Base-by-base conservation (phyloP, 2,888 invertebrate species). In the Cerastoderma edule region DNA sequence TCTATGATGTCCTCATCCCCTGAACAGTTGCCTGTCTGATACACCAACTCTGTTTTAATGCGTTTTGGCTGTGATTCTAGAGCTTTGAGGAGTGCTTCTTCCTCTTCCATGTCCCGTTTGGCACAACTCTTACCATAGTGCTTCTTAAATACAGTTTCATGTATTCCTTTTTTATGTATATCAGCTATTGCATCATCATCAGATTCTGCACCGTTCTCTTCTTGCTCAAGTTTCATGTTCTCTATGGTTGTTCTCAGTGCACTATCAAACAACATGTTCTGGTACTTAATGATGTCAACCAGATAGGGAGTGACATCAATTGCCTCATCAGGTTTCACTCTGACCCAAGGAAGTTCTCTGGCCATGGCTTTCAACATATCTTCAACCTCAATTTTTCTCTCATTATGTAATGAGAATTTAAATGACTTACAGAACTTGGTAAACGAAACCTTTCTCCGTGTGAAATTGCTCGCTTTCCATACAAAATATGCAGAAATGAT, bases 301-400 rank as follows among this genome's bases (percentile, higher is more conserved):
- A 75, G 22, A 35, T 75, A 46, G 16, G 53, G 24, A 35, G 54
- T 48, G 22, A 71, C 63, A 30, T 56, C 35, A 56, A 63, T 39
- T n/a, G 32, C n/a, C 2, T 48, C n/a, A 27, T 57, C 46, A 10
- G 32, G 57, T n/a, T 44, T 53, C 3, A 30, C 71, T 53, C 50
- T 70, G 5, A 75, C 27, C 75, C 75, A 75, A 13, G 75, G 75
- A 44, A 75, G 22, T 48, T 75, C 75, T 64, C 64, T 64, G 6
- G 67, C 71, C 67, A 75, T 48, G 16, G 53, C 57, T 22, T 46
- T 50, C 4, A 75, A 63, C 22, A 64, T 19, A 0, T 65, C 30
- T 30, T 63, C 33, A 16, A 75, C 35, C 46, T 67, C 64, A 2
- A 27, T 13, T 46, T 67, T 71, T 35, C 63, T 53, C 16, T 30